Conservation (phyloP, 30 jellyfish, hydroid and myxozoan genomes). For the Catostylus mosaicus region DNA sequence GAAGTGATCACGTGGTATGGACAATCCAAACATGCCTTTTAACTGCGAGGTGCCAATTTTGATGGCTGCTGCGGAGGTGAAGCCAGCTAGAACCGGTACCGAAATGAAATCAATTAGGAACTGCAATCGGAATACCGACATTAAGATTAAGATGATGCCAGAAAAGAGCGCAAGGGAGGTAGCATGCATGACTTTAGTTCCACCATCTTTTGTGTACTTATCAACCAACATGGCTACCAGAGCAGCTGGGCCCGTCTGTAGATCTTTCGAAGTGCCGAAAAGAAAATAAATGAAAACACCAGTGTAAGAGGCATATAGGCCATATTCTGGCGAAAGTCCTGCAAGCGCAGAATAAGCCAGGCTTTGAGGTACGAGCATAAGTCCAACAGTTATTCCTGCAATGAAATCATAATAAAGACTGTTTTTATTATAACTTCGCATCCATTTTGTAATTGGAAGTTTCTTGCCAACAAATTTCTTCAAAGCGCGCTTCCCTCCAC, state of each 20-base stretch:
- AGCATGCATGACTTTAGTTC: constrained; percentile 24
- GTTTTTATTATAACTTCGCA: constrained; percentile 50
- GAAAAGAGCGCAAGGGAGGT: constrained; percentile 69
- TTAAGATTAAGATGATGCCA: constrained; percentile 55
- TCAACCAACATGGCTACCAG: constrained; percentile 68
- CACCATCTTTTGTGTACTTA: constrained; percentile 59
- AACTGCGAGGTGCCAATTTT: constrained; percentile 70
- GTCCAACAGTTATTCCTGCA: constrained; percentile 84
- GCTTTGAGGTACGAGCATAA: constrained; percentile 79
- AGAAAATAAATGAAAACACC: constrained; percentile 57
- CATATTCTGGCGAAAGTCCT: constrained; percentile 73
- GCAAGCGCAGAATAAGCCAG: constrained; percentile 72
- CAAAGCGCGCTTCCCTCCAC: constrained; percentile 14
- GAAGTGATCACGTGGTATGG: constrained; percentile 54
- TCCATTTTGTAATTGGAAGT: constrained; percentile 73
- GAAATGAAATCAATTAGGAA: constrained; percentile 70
- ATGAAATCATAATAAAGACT: constrained; percentile 58
- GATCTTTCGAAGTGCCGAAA: constrained; percentile 73
- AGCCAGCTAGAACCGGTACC: constrained; percentile 75
- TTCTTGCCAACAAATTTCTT: constrained; percentile 40
- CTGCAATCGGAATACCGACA: constrained; percentile 67
- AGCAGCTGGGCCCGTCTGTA: constrained; percentile 76
- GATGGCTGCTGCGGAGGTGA: constrained; percentile 81
- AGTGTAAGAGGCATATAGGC: constrained; percentile 67
- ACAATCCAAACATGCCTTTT: constrained; percentile 74